Percentiles rank a stretch among this genome's conserved stretches.
Conservation (phyloP, 2,113 vertebrate genomes). For the Catharus fuscescens region DNA sequence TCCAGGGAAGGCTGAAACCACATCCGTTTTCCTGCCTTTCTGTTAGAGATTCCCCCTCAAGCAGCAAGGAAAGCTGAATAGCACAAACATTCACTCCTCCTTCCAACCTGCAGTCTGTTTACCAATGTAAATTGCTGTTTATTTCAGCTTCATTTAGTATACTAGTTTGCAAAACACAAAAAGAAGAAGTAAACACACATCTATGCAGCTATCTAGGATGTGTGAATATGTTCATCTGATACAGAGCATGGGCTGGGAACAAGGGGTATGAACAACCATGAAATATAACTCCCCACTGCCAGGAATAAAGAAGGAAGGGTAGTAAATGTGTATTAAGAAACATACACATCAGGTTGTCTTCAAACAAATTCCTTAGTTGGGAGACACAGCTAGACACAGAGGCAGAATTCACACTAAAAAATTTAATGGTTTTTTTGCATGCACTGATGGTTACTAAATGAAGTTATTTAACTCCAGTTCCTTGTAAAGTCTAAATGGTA, state of each 20-base stretch:
- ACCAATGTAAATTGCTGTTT: background rate
- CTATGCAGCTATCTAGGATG: background rate
- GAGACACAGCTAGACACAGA: background rate
- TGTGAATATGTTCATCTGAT: background rate
- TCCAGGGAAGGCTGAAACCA: conserved; percentile 14
- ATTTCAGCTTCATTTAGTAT: background rate
- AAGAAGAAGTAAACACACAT: background rate
- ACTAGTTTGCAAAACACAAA: background rate
- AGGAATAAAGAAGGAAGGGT: background rate
- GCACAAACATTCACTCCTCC: background rate
- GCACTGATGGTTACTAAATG: background rate
- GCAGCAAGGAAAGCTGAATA: background rate
- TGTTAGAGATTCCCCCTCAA: background rate
- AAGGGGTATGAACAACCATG: fast-evolving
- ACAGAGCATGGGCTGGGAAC: background rate
- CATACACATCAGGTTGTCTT: background rate
- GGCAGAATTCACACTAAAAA: background rate
- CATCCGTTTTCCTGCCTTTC: conserved; percentile 26
- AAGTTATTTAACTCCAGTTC: background rate
- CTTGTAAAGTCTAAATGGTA: background rate
- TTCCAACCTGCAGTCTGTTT: background rate
- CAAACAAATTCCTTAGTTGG: background rate
- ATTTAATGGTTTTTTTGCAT: background rate
- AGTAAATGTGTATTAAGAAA: background rate
- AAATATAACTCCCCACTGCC: background rate